These are phyloP conservation scores for Megalurothrips usitatus DNA, from an alignment of 2,888 invertebrate species.

Conservation along the genomic window DNA sequence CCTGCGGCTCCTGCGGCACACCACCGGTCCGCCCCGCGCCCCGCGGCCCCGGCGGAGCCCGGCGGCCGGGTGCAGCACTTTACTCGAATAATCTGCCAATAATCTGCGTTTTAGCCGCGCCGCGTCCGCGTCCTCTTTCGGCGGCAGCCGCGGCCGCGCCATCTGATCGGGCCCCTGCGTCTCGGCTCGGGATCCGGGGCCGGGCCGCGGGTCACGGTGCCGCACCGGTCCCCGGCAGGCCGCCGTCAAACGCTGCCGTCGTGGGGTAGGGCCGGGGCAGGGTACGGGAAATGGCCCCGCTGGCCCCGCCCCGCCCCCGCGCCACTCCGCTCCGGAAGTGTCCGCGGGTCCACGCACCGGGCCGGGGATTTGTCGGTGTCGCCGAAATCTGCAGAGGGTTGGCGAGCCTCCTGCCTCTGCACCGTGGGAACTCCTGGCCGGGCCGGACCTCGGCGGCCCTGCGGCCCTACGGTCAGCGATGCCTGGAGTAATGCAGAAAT, in stretches of 20 bases:
- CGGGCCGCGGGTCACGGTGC: background rate
- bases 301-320: background rate
- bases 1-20: no score
- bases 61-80: background rate
- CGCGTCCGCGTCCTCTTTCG: background rate
- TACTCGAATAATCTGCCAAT: constrained; percentile 3
- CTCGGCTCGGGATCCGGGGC: background rate
- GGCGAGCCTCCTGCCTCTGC: no score
- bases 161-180: background rate
- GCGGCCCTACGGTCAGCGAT: no score
- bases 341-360: no score
- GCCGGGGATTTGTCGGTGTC: no score
- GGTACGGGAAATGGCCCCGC: background rate
- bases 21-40: no score
- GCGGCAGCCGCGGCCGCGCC: background rate
- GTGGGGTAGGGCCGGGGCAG: background rate
- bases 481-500: no score
- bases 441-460: no score
- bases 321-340: no score
- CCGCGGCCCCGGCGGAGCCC: background rate
- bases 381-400: no score
- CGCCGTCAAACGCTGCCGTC: background rate
- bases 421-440: no score
- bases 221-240: background rate
- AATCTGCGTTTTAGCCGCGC: background rate